Base-by-base conservation (phyloP, 2,113 vertebrate species). In the Salvelinus fontinalis region DNA sequence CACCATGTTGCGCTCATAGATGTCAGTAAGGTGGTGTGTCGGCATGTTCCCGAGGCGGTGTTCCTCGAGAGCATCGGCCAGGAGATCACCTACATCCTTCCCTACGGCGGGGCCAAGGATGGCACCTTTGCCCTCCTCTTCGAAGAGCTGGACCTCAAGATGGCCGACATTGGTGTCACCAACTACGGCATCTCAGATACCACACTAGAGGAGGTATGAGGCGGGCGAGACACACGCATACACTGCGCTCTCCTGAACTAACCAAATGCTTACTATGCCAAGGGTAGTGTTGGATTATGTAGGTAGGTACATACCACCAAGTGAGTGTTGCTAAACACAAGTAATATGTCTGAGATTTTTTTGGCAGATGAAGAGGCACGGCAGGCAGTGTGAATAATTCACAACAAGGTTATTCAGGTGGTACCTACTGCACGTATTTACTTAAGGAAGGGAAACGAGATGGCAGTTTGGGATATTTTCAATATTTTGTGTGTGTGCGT, bases 151-250 rank as follows among this genome's bases (percentile, higher is more conserved):
- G 97, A 99, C 81, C 92, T 95, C 76, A 94, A 95, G 66, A 93
- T 95, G 75, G 92, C 92, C 29, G 85, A 94, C 81, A 89, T 99
- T 29, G 95, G 96, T 44, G 95, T 99, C 89, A 97, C 95, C 67
- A 99, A 96, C 91, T 99, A 99, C 0, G 97, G 98, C 74, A 97
- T 99, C 85, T 96, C 98, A 3, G 98, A 99, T 94, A 98, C 98
- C 1, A 97, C 95, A 0, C 89, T 99, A 81, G 98, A 99, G 79
- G 98, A 99, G 93, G 98, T 99, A 75, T 83, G 78, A 51, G n/a
- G 20, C 18, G 1, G 59, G 1, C 5, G 2, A 5, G 59, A 62
- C 59, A 22, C 5, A 24, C 20, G 22, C 14, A 39, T 39, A 59
- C 62, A 57, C n/a, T 14, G 49, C 3, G 14, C 49, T 16, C 14